phyloP scores from a whole-genome alignment of 2,888 invertebrate species.

The Lepidonotus clava region DNA sequence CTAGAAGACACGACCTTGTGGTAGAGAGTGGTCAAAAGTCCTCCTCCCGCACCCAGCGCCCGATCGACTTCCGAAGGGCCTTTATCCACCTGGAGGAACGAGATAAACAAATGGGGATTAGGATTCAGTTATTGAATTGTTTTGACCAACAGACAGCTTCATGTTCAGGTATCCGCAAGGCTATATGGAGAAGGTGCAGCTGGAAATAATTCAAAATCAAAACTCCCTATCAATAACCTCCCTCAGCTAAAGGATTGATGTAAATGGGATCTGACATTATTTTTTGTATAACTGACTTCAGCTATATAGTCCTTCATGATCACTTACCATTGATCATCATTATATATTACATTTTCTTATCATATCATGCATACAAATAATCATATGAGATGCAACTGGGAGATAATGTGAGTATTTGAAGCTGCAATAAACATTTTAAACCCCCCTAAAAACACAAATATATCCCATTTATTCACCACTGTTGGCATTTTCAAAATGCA shows the following conservation, averaged over 20 bases:
- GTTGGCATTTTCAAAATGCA: too few relatives aligned
- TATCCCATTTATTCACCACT: too few relatives aligned
- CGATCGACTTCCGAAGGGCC: constrained; percentile 95
- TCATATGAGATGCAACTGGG: too few relatives aligned
- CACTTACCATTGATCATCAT: neutral
- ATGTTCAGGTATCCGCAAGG: too few relatives aligned
- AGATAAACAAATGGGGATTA: too few relatives aligned
- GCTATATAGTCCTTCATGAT: neutral
- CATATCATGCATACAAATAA: too few relatives aligned
- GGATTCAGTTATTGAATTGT: neutral
- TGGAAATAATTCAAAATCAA: too few relatives aligned
- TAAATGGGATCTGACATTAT: neutral
- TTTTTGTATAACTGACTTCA: neutral
- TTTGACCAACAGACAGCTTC: neutral
- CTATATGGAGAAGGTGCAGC: too few relatives aligned
- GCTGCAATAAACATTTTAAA: too few relatives aligned
- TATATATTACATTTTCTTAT: neutral
- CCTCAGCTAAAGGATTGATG: neutral
- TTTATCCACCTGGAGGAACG: constrained; percentile 91
- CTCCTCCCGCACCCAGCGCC: constrained; percentile 85
- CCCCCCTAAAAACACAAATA: too few relatives aligned
- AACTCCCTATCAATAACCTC: neutral
- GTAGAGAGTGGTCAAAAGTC: neutral
- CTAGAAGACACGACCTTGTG: too few relatives aligned
- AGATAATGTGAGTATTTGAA: too few relatives aligned